Evolutionary conservation across 2,888 invertebrate genomes (phyloP), one percentile per base, ranked within the genome.

Genomic region (Nowickia ferox): DNA sequence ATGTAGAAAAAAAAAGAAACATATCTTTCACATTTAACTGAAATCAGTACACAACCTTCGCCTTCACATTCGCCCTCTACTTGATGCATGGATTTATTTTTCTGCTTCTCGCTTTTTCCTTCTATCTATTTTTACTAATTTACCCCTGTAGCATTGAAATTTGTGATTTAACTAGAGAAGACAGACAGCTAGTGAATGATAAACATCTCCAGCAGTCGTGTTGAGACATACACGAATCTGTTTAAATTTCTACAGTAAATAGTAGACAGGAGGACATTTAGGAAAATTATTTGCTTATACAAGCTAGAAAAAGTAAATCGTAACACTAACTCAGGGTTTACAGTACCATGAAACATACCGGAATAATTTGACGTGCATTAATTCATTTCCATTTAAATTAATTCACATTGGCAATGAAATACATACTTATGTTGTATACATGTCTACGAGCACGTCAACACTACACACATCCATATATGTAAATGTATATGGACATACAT

Each of bases 1-100:
- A n/a, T n/a, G n/a, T n/a, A n/a, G n/a, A n/a, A 2, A 17, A 53
- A 19, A 5, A 19, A 51, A 53, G 19, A 0, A 17, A 10, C 10
- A 53, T 17, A 9, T 10, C 19, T 57, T n/a, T 65, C 13, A 40
- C 9, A n/a, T 55, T 40, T 10, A 44, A 55, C 30, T 71, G 44
- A 71, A 71, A 57, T 46, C n/a, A n/a, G 57, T 72, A 46, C 17
- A 15, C 22, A 59, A 19, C 55, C 71, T 57, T 69, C 19, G 40
- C 13, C 53, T 53, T 46, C 46, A 17, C 42, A 55, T 57, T 69
- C 19, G 40, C 13, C 53, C 22, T 38, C 46, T 17, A 38, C 59
- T 48, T 72, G 71, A n/a, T 57, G 44, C 1, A 30, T 17, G 10
- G 9, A 17, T 53, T 3, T 53, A 3, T n/a, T n/a, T 51, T 15